Percentiles rank a stretch among this genome's conserved stretches.
These are phyloP conservation scores for Rhabdomys dilectus DNA, from an alignment of 2,113 vertebrate genomes.

Conservation along the genomic window DNA sequence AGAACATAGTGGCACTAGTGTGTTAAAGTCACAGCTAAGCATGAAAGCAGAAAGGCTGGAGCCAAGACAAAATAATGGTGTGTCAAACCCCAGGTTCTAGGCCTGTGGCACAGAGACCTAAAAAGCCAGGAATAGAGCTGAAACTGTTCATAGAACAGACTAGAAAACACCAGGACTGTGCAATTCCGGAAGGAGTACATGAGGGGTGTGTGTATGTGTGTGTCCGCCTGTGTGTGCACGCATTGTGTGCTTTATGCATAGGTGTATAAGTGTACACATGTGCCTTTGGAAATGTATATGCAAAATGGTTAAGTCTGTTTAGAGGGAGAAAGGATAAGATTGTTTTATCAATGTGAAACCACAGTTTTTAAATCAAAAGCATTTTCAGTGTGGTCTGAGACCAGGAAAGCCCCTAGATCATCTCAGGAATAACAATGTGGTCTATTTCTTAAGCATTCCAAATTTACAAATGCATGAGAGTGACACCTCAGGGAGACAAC, in stretches of 20 bases:
- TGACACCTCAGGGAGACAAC: background rate
- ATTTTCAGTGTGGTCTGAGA: background rate
- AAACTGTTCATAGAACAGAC: background rate
- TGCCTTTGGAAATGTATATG: background rate
- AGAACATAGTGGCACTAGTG: background rate
- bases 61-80: background rate
- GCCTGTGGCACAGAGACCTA: background rate
- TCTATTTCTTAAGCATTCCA: background rate
- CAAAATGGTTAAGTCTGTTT: background rate
- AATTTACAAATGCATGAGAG: slow-evolving; percentile 4
- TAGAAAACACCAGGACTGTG: background rate
- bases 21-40: background rate
- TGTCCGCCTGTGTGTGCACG: background rate
- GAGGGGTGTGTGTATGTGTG: no score
- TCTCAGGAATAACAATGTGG: background rate
- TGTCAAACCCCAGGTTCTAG: background rate
- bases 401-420: background rate
- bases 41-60: background rate
- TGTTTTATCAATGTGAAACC: background rate
- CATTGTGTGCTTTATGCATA: background rate
- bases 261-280: no score
- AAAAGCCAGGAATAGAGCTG: background rate
- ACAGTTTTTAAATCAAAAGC: slow-evolving; percentile 25
- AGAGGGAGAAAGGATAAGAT: background rate
- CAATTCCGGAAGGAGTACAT: background rate